Base-by-base conservation (phyloP, 2,797 vertebrate species). In the Pitangus sulphuratus region DNA sequence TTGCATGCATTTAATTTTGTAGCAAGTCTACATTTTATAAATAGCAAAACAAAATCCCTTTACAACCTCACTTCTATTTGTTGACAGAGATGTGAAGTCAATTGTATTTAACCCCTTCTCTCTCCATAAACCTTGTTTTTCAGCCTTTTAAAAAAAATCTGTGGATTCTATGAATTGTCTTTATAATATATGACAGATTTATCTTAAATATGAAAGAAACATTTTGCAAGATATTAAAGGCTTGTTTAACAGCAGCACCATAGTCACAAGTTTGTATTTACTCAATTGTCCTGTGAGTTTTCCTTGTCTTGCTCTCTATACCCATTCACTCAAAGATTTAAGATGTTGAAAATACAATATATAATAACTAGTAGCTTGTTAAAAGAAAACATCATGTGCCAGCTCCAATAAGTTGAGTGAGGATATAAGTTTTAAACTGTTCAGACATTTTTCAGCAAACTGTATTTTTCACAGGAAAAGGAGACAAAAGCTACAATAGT, bases 131-230 rank as follows among this genome's bases (percentile, higher is more conserved):
- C 33, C 15, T 62, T 44, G 1, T 40, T 5, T 75, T 90, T 22
- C 45, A 47, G 42, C 7, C 16, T 9, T 10, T 1, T 0, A 21
- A 24, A 18, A 12, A 12, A 9, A 40, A 40, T 7, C 53, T 39
- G 17, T 72, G 24, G 9, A 4, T 62, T 93, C 58, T 81, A 69
- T 54, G 33, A 14, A 37, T 64, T 56, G 20, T 60, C 11, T 53
- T 77, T 64, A 18, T 22, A 84, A 54, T 4, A 14, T 39, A 40
- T 7, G 15, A 68, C 81, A 65, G 10, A 28, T 56, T 90, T 2
- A 20, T 47, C 53, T 82, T 44, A 53, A 40, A 61, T 25, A 11
- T 6, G 20, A 61, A 11, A 51, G 31, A 87, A 87, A 51, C 11
- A 42, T 35, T 83, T 60, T 42, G 14, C 50, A 87, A 74, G 26